phyloP scores from a whole-genome alignment of 2,888 invertebrate species.

The Agriotes lineatus region DNA sequence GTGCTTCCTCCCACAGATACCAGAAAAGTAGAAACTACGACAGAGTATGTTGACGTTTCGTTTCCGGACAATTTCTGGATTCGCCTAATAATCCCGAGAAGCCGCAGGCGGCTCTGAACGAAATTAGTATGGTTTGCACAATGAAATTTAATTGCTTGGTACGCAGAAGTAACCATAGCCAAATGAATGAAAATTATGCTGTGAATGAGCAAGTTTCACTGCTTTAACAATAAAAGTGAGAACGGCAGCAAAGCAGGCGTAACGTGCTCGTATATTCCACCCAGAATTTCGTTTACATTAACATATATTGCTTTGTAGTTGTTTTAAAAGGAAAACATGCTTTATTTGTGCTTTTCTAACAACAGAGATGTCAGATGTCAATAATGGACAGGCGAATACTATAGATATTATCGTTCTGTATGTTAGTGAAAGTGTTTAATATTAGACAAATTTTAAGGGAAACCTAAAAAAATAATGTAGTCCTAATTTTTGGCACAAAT shows the following conservation, averaged over 20 bases:
- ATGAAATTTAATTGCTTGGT: slow-evolving; percentile 13
- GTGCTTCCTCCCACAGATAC: slow-evolving; percentile 31
- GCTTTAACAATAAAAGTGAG: slow-evolving; percentile 19
- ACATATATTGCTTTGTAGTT: too few relatives aligned
- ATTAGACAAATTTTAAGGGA: too few relatives aligned
- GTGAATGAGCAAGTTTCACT: slow-evolving; percentile 28
- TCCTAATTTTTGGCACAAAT: too few relatives aligned
- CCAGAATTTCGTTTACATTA: neutral
- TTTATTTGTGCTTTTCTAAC: too few relatives aligned
- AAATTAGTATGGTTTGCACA: neutral
- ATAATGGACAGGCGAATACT: too few relatives aligned
- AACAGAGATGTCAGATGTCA: too few relatives aligned
- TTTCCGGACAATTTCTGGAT: neutral
- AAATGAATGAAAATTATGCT: slow-evolving; percentile 27
- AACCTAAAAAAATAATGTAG: too few relatives aligned
- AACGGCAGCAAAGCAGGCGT: slow-evolving; percentile 5
- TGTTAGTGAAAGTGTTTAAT: too few relatives aligned
- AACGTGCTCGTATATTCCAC: neutral
- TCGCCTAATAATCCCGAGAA: neutral
- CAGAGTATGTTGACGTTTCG: neutral
- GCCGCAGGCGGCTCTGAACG: neutral
- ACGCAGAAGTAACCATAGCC: slow-evolving; percentile 11
- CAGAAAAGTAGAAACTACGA: slow-evolving; percentile 3
- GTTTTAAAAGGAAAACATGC: too few relatives aligned
- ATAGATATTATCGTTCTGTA: too few relatives aligned